phyloP scores from a whole-genome alignment of 2,888 invertebrate genomes.

The Drosophila meridionalis region DNA sequence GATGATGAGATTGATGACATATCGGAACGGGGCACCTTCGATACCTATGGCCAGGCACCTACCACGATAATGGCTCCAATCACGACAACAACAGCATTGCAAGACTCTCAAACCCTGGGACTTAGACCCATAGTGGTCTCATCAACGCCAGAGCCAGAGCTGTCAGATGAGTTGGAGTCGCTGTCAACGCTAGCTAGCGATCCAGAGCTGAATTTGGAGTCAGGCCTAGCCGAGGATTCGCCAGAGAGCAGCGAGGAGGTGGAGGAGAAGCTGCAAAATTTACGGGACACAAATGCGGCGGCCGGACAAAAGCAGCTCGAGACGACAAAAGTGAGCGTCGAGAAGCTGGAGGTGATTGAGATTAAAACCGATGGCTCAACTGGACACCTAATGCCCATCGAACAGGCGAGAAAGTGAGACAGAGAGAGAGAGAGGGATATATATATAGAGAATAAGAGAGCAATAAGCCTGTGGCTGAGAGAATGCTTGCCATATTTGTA shows the following conservation, averaged over 20 bases:
- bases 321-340: slow-evolving; percentile 81
- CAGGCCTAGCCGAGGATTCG: slow-evolving; percentile 7
- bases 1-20: slow-evolving; percentile 83
- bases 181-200: slow-evolving; percentile 16
- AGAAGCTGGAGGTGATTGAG: slow-evolving; percentile 85
- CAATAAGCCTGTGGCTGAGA: slow-evolving; percentile 23
- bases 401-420: slow-evolving; percentile 24
- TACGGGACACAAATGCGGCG: slow-evolving; percentile 54
- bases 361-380: slow-evolving; percentile 84
- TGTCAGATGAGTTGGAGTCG: slow-evolving; percentile 7
- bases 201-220: slow-evolving; percentile 23
- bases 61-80: slow-evolving; percentile 62
- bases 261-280: slow-evolving; percentile 57
- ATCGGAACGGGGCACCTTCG: slow-evolving; percentile 77
- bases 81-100: slow-evolving; percentile 14
- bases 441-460: slow-evolving; percentile 11
- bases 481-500: slow-evolving; percentile 75
- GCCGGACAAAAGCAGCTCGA: slow-evolving; percentile 41
- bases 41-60: slow-evolving; percentile 64
- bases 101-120: slow-evolving; percentile 66
- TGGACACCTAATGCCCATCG: slow-evolving; percentile 82
- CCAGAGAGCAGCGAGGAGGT: slow-evolving; percentile 37
- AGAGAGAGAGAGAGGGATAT: slow-evolving; percentile 23
- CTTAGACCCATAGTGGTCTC: slow-evolving; percentile 83
- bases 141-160: slow-evolving; percentile 72